phyloP scores from a whole-genome alignment of 2,888 invertebrate genomes.

The Actias luna region DNA sequence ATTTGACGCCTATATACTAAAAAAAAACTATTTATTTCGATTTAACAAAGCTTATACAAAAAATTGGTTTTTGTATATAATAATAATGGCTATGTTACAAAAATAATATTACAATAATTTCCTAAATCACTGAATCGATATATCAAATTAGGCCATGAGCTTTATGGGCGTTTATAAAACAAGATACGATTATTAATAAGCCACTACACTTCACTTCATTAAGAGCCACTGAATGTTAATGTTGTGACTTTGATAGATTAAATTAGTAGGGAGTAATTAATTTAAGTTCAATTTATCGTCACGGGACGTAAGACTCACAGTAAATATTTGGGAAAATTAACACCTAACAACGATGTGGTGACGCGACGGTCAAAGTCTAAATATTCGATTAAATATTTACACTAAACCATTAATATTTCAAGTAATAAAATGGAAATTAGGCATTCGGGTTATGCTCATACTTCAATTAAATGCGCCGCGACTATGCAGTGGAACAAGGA shows the following conservation, averaged over 20 bases:
- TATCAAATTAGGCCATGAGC: not conserved
- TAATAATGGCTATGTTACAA: too few relatives aligned
- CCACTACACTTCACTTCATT: not conserved
- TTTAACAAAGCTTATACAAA: not conserved
- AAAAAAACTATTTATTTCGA: too few relatives aligned
- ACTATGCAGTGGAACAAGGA: too few relatives aligned
- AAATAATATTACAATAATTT: not conserved
- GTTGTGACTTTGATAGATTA: conserved; percentile 26
- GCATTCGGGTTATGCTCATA: too few relatives aligned
- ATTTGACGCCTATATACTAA: too few relatives aligned
- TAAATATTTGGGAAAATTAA: not conserved
- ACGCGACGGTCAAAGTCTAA: not conserved
- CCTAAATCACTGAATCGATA: not conserved
- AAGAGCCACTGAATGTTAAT: not conserved
- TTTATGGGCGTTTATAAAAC: not conserved
- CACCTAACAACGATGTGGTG: not conserved
- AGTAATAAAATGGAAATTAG: too few relatives aligned
- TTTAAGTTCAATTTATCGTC: conserved; percentile 11
- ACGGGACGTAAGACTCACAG: not conserved
- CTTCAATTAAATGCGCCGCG: too few relatives aligned
- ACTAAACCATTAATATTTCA: too few relatives aligned
- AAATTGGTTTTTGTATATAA: too few relatives aligned
- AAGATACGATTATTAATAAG: not conserved
- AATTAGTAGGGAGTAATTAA: conserved; percentile 8
- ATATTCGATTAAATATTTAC: too few relatives aligned